phyloP scores from a whole-genome alignment of 2,888 invertebrate species.

The Bombylius major region DNA sequence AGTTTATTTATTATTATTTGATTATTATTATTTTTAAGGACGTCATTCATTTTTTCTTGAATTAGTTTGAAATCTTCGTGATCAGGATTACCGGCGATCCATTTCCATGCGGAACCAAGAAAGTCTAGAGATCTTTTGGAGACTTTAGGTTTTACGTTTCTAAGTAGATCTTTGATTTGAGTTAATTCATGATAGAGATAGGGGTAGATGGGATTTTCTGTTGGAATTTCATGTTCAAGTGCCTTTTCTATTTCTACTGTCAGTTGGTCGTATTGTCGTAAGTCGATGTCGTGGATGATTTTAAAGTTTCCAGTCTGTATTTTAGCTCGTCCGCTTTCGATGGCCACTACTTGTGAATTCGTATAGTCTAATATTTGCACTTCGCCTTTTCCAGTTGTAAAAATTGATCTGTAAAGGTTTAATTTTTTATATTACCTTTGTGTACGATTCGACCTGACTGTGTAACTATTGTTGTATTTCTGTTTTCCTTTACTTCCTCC shows the following conservation, averaged over 20 bases:
- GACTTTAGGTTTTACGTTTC: neutral
- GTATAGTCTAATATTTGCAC: conserved; percentile 1
- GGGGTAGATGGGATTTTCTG: neutral
- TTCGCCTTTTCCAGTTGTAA: neutral
- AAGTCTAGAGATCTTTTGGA: neutral
- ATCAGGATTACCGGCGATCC: conserved; percentile 4
- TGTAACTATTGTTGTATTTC: neutral
- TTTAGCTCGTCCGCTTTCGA: neutral
- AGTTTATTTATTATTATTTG: conserved; percentile 4
- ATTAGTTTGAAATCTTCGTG: neutral
- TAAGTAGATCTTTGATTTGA: neutral
- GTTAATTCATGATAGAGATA: neutral
- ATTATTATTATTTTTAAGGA: conserved; percentile 3
- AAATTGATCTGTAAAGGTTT: neutral
- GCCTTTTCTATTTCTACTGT: neutral
- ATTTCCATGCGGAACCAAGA: conserved; percentile 2
- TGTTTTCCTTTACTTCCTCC: conserved; percentile 10
- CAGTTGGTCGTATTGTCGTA: neutral
- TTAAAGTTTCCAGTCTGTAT: conserved; percentile 1
- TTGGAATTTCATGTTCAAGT: neutral
- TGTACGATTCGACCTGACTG: neutral
- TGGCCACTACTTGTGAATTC: neutral
- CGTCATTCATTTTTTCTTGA: conserved; percentile 3
- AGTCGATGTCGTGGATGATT: neutral
- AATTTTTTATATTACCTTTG: neutral